Conservation (phyloP, 2,113 vertebrate genomes). For the Peucedramus taeniatus region DNA sequence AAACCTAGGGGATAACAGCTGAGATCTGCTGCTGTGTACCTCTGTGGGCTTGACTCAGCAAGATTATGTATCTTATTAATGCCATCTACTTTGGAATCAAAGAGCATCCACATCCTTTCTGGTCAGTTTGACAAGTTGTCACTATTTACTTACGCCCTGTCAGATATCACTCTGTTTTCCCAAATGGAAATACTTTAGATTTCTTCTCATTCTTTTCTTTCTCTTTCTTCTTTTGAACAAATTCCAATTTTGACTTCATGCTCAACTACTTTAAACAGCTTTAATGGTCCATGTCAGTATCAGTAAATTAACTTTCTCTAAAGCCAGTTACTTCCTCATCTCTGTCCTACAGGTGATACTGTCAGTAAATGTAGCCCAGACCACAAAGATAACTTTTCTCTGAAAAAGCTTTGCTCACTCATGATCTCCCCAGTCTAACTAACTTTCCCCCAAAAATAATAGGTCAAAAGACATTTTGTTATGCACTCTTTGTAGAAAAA, state of each 20-base stretch:
- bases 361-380: neutral
- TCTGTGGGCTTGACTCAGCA: neutral
- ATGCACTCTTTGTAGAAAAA: neutral
- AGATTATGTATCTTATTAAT: neutral
- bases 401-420: neutral
- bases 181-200: neutral
- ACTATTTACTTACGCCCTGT: neutral
- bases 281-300: neutral
- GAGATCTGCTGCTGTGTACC: neutral
- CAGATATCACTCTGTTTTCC: neutral
- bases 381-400: neutral
- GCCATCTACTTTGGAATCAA: neutral
- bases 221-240: neutral
- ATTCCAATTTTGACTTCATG: neutral
- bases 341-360: neutral
- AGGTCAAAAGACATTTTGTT: neutral
- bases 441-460: accelerated
- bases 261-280: neutral
- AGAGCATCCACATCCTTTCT: neutral
- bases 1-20: neutral
- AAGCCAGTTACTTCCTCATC: neutral
- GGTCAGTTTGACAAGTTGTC: neutral
- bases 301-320: neutral
- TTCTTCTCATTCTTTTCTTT: neutral
- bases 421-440: neutral